Percentiles rank a stretch among this genome's conserved stretches.
These are phyloP conservation scores for Pherbina coryleti DNA, from an alignment of 2,888 invertebrate genomes.

Conservation along the genomic window DNA sequence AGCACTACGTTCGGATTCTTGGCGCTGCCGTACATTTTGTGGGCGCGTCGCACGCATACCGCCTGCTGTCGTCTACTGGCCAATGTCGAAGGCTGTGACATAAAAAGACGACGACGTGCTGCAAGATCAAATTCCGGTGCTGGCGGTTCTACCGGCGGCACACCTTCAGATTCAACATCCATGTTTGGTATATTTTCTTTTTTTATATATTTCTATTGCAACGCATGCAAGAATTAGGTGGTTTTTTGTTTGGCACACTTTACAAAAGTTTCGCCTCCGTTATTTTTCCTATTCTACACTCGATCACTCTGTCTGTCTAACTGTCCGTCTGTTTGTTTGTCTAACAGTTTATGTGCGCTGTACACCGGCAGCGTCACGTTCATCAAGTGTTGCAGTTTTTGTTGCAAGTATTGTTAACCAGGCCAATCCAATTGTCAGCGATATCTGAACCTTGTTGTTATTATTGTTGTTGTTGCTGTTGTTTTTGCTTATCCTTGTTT, in stretches of 20 bases:
- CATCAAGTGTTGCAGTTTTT: conserved; percentile 45
- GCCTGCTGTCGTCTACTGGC: conserved; percentile 83
- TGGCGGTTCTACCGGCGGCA: conserved; percentile 62
- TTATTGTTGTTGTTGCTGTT: too few species aligned
- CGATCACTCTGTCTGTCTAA: neutral
- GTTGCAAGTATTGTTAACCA: conserved; percentile 47
- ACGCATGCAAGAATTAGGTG: neutral
- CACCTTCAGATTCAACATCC: conserved; percentile 68
- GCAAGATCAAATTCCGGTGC: conserved; percentile 69
- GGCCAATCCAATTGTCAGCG: conserved; percentile 48
- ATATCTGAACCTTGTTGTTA: conserved; percentile 23
- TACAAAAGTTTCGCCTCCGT: neutral
- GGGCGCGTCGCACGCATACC: conserved; percentile 85
- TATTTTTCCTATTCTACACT: neutral
- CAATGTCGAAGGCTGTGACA: conserved; percentile 78
- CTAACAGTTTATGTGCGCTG: neutral
- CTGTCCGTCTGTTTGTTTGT: neutral
- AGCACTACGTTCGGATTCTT: conserved; percentile 85
- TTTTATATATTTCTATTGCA: conserved; percentile 6
- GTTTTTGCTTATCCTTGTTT: neutral
- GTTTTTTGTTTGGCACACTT: neutral
- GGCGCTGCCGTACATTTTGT: conserved; percentile 85
- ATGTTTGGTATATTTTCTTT: conserved; percentile 53
- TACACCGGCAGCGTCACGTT: conserved; percentile 29
- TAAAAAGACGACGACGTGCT: conserved; percentile 72